These are phyloP conservation scores for Hippocampus zosterae DNA, from an alignment of 2,113 vertebrate genomes.

Conservation along the genomic window DNA sequence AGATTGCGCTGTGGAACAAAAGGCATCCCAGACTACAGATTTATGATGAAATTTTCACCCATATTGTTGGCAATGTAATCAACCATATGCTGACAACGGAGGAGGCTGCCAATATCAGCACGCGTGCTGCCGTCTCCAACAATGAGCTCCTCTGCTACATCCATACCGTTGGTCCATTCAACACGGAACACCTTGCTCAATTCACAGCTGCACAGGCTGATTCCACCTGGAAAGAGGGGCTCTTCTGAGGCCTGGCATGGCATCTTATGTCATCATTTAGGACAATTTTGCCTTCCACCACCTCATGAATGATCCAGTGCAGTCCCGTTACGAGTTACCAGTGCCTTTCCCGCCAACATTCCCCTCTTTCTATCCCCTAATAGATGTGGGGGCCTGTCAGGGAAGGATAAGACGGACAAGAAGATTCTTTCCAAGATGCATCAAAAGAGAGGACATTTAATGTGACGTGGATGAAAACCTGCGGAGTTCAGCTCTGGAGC, in stretches of 20 bases:
- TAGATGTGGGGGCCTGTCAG: not conserved
- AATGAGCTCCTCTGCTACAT: not conserved
- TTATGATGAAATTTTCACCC: too few species aligned
- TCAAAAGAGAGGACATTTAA: not conserved
- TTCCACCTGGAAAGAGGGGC: not conserved
- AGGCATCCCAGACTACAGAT: too few species aligned
- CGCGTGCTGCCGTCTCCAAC: not conserved
- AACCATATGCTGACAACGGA: not conserved
- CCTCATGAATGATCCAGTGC: not conserved
- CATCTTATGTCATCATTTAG: not conserved
- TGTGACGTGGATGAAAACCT: slow-evolving; percentile 12
- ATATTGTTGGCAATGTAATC: not conserved
- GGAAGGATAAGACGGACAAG: not conserved
- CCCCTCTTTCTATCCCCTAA: not conserved
- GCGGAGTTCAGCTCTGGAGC: not conserved
- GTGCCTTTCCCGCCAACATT: not conserved
- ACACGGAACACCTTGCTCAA: not conserved
- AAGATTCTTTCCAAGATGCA: not conserved
- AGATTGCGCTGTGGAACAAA: too few species aligned
- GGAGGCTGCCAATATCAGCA: not conserved
- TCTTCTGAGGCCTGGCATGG: not conserved
- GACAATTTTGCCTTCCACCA: not conserved
- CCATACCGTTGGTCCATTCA: not conserved
- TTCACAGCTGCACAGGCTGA: not conserved
- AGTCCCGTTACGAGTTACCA: not conserved